A percentile compares a stretch with the other conserved stretches of the same genome.
Conservation (phyloP, 2,888 invertebrate species). For the Junonia oenone region DNA sequence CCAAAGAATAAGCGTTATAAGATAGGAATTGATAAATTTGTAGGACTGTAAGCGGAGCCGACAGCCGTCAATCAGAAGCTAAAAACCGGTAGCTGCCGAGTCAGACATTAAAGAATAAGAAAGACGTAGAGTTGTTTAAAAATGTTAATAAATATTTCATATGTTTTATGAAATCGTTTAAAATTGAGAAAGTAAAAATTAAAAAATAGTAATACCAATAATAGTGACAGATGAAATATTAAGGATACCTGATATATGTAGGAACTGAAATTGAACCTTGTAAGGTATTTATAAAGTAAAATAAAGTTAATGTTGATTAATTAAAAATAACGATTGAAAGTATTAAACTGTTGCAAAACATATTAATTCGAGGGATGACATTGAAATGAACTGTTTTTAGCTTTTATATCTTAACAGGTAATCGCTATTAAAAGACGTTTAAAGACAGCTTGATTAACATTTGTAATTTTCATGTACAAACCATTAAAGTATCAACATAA, state of each 20-base stretch:
- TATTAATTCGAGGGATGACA: conserved; percentile 3
- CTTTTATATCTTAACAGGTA: conserved; percentile 5
- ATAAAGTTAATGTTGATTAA: neutral
- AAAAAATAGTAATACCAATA: neutral
- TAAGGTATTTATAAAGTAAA: neutral
- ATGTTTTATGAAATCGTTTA: neutral
- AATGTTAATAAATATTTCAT: neutral
- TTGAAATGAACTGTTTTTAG: neutral
- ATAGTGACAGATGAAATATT: neutral
- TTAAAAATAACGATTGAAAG: neutral
- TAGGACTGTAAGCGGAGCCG: conserved; percentile 64
- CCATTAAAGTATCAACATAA: conserved; percentile 30
- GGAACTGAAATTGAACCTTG: neutral
- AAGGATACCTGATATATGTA: neutral
- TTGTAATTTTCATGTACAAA: conserved; percentile 19
- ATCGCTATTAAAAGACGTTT: conserved; percentile 12
- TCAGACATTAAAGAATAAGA: conserved; percentile 70
- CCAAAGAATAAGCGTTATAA: conserved; percentile 27
- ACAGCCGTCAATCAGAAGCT: conserved; percentile 78
- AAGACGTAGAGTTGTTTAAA: conserved; percentile 54
- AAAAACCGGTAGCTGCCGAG: conserved; percentile 76
- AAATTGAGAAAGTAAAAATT: neutral
- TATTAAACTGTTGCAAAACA: neutral
- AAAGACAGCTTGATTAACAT: conserved; percentile 13
- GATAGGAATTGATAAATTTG: conserved; percentile 39